A percentile compares a stretch with the other conserved stretches of the same genome.
These are phyloP conservation scores for Poecilus cupreus DNA, from an alignment of 2,888 invertebrate genomes.

Conservation along the genomic window DNA sequence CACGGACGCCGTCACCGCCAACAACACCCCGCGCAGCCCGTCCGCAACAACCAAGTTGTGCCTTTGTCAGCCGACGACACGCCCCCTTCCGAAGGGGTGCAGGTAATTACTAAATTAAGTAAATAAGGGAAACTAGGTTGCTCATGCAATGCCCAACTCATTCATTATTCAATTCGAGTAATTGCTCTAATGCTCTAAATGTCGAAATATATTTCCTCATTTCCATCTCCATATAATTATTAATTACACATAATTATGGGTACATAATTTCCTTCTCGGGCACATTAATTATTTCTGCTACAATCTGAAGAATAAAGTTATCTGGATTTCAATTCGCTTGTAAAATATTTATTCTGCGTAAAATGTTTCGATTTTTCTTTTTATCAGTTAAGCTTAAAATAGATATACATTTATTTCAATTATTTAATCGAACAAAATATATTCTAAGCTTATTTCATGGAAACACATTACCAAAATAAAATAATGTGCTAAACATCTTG, in stretches of 20 bases:
- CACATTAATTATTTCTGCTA: neutral
- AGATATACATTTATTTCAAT: neutral
- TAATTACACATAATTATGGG: too few relatives aligned
- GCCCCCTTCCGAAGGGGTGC: slow-evolving; percentile 61
- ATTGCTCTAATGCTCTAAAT: neutral
- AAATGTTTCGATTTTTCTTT: neutral
- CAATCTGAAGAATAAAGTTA: neutral
- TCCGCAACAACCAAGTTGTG: slow-evolving; percentile 71
- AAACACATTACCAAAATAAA: neutral
- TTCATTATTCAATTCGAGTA: neutral
- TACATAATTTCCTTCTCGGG: too few relatives aligned
- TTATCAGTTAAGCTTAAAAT: neutral
- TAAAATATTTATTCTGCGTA: neutral
- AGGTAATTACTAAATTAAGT: slow-evolving; percentile 62
- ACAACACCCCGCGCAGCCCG: slow-evolving; percentile 62
- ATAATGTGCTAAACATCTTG: too few relatives aligned
- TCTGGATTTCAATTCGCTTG: too few relatives aligned
- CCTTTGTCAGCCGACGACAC: slow-evolving; percentile 65
- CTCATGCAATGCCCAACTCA: neutral
- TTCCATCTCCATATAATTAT: neutral
- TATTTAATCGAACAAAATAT: neutral
- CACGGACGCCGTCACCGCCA: slow-evolving; percentile 64
- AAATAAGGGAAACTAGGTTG: neutral
- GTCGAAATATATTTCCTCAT: neutral
- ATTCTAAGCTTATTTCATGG: too few relatives aligned